These are phyloP conservation scores for Botia kubotai DNA, from an alignment of 2,797 vertebrate genomes.

Conservation along the genomic window DNA sequence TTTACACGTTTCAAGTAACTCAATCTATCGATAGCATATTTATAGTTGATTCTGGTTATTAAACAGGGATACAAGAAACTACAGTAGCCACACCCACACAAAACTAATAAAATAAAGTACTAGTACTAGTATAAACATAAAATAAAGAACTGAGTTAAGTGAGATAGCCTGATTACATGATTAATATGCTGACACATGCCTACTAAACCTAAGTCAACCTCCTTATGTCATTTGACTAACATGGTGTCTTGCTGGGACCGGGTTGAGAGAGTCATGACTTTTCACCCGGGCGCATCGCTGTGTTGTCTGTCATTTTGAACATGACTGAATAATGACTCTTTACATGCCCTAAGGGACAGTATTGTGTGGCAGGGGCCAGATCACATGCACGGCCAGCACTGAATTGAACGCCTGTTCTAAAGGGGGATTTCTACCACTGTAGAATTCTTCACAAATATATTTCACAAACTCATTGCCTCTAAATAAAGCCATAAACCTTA, in stretches of 20 bases:
- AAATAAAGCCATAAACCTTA: slow-evolving; percentile 33
- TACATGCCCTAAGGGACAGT: slow-evolving; percentile 57
- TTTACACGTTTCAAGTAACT: too few species aligned
- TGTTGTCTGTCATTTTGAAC: slow-evolving; percentile 48
- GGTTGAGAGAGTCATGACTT: slow-evolving; percentile 31
- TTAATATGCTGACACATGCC: slow-evolving; percentile 12
- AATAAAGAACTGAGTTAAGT: neutral
- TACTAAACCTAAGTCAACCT: slow-evolving; percentile 20
- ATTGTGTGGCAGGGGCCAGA: slow-evolving; percentile 41
- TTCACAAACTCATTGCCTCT: slow-evolving; percentile 38
- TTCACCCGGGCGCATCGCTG: slow-evolving; percentile 38
- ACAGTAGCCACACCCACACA: neutral
- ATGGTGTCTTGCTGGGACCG: slow-evolving; percentile 3
- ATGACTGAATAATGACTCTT: slow-evolving; percentile 64
- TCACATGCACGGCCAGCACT: slow-evolving; percentile 62
- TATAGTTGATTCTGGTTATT: neutral
- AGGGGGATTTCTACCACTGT: slow-evolving; percentile 33
- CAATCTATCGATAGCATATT: neutral
- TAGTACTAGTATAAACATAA: neutral
- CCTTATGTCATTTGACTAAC: slow-evolving; percentile 28
- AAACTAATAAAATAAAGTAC: too few species aligned
- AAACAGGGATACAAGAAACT: neutral
- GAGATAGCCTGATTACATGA: slow-evolving; percentile 28
- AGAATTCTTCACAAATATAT: slow-evolving; percentile 52
- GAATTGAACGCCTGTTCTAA: slow-evolving; percentile 63